phyloP scores from a whole-genome alignment of 2,888 invertebrate species.

The Adelphocoris suturalis region DNA sequence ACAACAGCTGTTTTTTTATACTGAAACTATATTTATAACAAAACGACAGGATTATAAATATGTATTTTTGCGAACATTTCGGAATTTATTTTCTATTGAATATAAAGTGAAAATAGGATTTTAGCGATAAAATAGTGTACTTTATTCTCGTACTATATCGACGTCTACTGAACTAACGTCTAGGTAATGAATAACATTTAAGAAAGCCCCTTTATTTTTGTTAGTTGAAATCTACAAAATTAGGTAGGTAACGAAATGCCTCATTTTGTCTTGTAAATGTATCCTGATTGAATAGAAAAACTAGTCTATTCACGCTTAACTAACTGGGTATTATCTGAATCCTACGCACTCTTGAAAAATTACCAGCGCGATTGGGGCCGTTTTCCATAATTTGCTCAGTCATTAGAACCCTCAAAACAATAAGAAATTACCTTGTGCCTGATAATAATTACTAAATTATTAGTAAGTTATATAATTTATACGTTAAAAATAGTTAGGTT shows the following conservation, averaged over 20 bases:
- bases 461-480: no score
- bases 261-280: neutral
- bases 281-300: slow-evolving; percentile 5
- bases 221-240: neutral
- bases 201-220: slow-evolving; percentile 20
- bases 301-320: neutral
- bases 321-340: neutral
- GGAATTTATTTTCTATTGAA: neutral
- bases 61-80: slow-evolving; percentile 1
- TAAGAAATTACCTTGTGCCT: no score
- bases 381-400: slow-evolving; percentile 33
- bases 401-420: neutral
- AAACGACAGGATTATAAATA: slow-evolving; percentile 45
- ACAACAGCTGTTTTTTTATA: slow-evolving; percentile 11
- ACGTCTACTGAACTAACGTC: neutral
- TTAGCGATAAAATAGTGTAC: slow-evolving; percentile 3
- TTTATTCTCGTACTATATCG: neutral
- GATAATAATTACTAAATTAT: no score
- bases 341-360: neutral
- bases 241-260: neutral
- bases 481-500: no score
- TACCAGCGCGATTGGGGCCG: neutral
- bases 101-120: neutral
- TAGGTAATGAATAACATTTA: neutral
- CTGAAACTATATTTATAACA: neutral